Evolutionary conservation across 2,797 vertebrate species (phyloP).

Genomic region (Eremophila alpestris): DNA sequence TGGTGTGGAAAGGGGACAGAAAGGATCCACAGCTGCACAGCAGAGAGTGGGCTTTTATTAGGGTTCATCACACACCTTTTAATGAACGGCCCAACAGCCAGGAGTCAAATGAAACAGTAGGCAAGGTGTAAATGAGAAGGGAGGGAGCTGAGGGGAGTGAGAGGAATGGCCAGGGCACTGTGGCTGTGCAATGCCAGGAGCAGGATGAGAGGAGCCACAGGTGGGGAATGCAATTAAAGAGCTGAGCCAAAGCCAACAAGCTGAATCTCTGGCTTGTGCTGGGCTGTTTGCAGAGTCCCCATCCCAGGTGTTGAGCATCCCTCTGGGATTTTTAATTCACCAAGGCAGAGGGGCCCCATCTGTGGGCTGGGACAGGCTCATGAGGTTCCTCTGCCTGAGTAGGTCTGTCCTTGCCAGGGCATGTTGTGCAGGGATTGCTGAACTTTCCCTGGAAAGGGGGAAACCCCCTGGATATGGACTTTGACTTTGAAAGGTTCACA

Average conservation of each 20-base stretch:
- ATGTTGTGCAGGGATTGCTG: not conserved
- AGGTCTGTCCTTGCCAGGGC: not conserved
- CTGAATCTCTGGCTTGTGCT: fast-evolving
- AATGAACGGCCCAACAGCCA: not conserved
- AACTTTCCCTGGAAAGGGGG: not conserved
- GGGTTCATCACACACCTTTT: not conserved
- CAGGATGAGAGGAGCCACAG: not conserved
- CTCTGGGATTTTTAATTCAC: not conserved
- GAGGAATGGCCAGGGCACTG: not conserved
- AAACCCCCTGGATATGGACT: not conserved
- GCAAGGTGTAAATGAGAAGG: slow-evolving; percentile 14
- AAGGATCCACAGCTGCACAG: fast-evolving
- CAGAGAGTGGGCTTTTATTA: not conserved
- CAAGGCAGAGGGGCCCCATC: not conserved
- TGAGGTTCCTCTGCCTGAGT: not conserved
- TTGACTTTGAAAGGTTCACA: fast-evolving
- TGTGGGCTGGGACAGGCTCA: fast-evolving
- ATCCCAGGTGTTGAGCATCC: not conserved
- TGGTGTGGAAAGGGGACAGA: fast-evolving
- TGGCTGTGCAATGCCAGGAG: not conserved
- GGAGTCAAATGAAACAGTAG: not conserved
- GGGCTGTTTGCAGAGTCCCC: not conserved
- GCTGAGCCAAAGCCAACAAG: not conserved
- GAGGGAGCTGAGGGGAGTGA: not conserved
- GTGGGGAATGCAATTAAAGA: not conserved